Conservation (phyloP, 92 coral and sea anemone genomes). For the Epizoanthus illoricatus region DNA sequence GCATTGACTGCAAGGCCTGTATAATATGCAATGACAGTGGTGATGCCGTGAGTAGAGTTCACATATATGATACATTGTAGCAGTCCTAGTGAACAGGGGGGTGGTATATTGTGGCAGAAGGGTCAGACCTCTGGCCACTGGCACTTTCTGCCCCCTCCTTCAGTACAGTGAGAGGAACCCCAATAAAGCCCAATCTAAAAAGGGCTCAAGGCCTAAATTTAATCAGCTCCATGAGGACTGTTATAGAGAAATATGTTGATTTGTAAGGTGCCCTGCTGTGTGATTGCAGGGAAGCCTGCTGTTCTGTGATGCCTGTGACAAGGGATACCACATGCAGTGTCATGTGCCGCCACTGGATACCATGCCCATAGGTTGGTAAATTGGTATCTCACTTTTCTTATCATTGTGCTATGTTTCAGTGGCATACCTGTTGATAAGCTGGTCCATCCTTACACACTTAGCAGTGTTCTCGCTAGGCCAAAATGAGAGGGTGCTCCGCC, state of each 20-base stretch:
- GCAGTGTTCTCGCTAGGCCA: too few species aligned
- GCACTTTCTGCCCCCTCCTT: neutral
- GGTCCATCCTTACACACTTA: too few species aligned
- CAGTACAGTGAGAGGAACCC: neutral
- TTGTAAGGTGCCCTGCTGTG: neutral
- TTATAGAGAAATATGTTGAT: neutral
- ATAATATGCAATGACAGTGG: conserved; percentile 98
- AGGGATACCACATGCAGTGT: conserved; percentile 99
- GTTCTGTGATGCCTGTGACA: conserved; percentile 99
- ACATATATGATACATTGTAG: too few species aligned
- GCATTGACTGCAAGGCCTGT: conserved; percentile 98
- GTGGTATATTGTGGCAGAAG: too few species aligned
- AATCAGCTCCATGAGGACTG: too few species aligned
- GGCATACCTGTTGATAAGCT: too few species aligned
- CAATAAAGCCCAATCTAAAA: neutral
- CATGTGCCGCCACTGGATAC: conserved; percentile 91
- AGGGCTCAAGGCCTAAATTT: too few species aligned
- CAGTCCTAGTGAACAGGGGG: too few species aligned
- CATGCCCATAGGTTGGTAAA: conserved; percentile 87
- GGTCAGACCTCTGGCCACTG: neutral
- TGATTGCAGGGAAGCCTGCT: conserved; percentile 85
- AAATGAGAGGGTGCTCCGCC: too few species aligned
- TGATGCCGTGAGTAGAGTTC: conserved; percentile 82
- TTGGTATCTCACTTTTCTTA: neutral
- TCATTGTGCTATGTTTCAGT: too few species aligned